Percentiles rank a stretch among this genome's conserved stretches.
Evolutionary conservation across 1,140 invertebrate species (phyloP).

Genomic region (Portunus trituberculatus): DNA sequence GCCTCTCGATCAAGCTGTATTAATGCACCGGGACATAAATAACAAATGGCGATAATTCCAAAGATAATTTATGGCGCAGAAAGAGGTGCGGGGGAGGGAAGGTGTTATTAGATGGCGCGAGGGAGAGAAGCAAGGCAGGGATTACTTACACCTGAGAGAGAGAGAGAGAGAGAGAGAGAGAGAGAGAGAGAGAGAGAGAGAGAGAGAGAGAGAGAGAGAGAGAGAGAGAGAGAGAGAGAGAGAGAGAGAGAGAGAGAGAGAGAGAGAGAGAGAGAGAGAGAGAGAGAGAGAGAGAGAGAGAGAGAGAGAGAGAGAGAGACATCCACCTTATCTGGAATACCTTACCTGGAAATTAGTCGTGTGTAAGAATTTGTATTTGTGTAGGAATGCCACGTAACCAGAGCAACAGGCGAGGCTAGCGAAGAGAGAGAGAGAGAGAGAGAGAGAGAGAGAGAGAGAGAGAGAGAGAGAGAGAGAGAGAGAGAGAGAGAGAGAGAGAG

Average conservation of each 20-base stretch:
- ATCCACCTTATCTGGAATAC: neutral
- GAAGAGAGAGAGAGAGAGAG: neutral
- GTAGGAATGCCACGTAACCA: neutral
- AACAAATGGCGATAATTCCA: too few relatives aligned
- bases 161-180: neutral
- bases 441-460: neutral
- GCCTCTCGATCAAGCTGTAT: too few relatives aligned
- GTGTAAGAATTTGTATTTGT: neutral
- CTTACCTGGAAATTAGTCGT: neutral
- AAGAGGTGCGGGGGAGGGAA: neutral
- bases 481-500: neutral
- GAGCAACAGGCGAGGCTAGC: neutral
- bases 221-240: conserved; percentile 45
- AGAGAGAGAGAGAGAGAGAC: too few relatives aligned
- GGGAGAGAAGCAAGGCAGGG: too few relatives aligned
- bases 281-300: too few relatives aligned
- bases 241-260: conserved; percentile 40
- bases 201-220: conserved; percentile 41
- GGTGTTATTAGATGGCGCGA: neutral
- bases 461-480: neutral
- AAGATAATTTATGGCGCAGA: neutral
- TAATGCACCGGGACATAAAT: too few relatives aligned
- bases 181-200: conserved; percentile 36
- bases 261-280: conserved; percentile 12
- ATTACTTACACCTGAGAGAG: neutral